Conservation (phyloP, 2,113 vertebrate genomes). For the Tretioscincus oriximinensis region DNA sequence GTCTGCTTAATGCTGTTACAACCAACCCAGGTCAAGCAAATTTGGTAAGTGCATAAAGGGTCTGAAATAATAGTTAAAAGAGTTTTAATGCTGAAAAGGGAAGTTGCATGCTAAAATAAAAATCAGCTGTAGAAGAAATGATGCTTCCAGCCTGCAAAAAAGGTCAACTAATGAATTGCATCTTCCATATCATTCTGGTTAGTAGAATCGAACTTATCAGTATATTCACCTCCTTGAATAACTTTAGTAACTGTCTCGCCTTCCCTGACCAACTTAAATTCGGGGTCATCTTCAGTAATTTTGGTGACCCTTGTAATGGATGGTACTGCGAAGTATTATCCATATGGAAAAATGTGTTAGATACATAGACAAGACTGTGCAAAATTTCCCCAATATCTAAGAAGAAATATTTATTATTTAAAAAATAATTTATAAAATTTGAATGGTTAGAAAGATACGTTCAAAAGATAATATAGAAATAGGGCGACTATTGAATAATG, state of each 20-base stretch:
- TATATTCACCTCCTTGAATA: constrained; percentile 73
- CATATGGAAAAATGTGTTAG: constrained; percentile 47
- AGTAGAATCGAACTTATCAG: constrained; percentile 11
- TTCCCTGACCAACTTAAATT: constrained; percentile 74
- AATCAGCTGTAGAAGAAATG: background rate
- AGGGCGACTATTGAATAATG: too few species aligned
- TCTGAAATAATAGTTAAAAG: too few species aligned
- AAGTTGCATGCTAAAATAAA: background rate
- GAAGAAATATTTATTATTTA: background rate
- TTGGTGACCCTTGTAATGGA: constrained; percentile 73
- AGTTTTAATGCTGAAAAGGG: too few species aligned
- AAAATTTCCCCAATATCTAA: background rate
- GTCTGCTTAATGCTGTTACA: too few species aligned
- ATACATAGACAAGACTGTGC: background rate
- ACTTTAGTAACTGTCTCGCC: constrained; percentile 76
- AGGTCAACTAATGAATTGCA: background rate
- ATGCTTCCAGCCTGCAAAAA: background rate
- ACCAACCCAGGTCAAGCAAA: too few species aligned
- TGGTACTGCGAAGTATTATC: constrained; percentile 65
- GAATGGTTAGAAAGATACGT: too few species aligned
- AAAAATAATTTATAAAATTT: background rate
- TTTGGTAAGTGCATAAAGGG: too few species aligned
- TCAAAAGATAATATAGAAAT: too few species aligned
- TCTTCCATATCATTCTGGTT: constrained; percentile 25
- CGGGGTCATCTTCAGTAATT: constrained; percentile 76